Conservation (phyloP, 2,113 vertebrate genomes). For the Rhea pennata region DNA sequence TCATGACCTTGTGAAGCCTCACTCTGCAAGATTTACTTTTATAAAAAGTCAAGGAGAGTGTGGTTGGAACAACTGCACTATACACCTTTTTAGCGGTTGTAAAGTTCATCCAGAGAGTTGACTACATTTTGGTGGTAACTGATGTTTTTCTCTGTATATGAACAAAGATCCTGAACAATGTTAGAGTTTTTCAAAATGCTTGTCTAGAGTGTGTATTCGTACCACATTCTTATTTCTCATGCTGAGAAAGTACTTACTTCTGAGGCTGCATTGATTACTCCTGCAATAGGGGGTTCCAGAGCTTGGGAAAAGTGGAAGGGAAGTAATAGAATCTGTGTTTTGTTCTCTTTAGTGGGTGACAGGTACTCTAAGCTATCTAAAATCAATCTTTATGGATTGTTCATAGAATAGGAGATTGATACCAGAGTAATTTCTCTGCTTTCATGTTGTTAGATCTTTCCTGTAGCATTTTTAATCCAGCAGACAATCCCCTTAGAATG, state of each 20-base stretch:
- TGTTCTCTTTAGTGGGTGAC: background rate
- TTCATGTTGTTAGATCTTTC: background rate
- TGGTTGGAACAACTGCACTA: background rate
- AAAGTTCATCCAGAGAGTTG: background rate
- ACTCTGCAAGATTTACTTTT: background rate
- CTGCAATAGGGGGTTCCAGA: background rate
- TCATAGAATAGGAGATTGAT: background rate
- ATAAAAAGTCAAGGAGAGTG: background rate
- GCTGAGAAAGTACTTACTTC: slow-evolving; percentile 5
- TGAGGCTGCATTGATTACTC: background rate
- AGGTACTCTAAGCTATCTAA: background rate
- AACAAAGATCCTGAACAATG: background rate
- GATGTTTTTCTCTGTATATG: background rate
- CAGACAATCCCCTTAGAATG: background rate
- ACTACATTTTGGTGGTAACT: background rate
- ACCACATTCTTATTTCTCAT: background rate
- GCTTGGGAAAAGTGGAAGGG: background rate
- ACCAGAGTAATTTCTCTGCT: background rate
- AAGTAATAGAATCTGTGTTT: background rate
- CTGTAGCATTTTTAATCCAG: background rate
- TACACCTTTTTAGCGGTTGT: background rate
- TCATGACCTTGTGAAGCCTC: slow-evolving; percentile 29
- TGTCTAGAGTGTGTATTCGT: background rate
- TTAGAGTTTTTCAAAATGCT: background rate
- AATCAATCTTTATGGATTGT: background rate